phyloP scores from a whole-genome alignment of 2,113 vertebrate genomes.

The Gopherus evgoodei region DNA sequence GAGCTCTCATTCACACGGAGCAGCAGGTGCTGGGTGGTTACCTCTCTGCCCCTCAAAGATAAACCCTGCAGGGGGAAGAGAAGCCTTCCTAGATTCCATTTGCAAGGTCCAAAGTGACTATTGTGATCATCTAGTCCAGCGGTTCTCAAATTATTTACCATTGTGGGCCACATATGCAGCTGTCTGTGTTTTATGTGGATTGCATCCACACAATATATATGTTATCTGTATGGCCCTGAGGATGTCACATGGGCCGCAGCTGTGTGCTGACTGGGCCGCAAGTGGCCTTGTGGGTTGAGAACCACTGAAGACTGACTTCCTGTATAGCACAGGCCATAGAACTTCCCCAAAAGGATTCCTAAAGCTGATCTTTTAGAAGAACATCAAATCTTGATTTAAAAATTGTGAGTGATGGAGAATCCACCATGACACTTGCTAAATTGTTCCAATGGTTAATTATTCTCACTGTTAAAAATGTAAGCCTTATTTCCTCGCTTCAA shows the following conservation, averaged over 20 bases:
- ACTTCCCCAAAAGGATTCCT: neutral
- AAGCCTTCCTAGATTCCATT: neutral
- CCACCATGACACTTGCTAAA: neutral
- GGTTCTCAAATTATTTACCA: too few relatives aligned
- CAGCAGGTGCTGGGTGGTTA: neutral
- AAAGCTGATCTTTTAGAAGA: neutral
- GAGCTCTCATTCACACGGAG: neutral
- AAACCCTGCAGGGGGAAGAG: neutral
- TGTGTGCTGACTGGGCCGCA: too few relatives aligned
- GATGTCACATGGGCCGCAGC: too few relatives aligned
- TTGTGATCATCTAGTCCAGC: neutral
- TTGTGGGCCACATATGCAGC: too few relatives aligned
- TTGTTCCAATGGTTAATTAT: neutral
- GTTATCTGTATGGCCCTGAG: too few relatives aligned
- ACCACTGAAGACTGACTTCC: neutral
- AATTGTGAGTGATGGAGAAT: neutral
- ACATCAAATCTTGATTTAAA: neutral
- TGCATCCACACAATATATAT: too few relatives aligned
- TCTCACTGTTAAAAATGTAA: neutral
- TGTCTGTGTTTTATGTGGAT: too few relatives aligned
- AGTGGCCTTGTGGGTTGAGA: too few relatives aligned
- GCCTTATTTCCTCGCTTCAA: neutral
- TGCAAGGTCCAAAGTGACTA: neutral
- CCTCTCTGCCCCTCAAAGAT: neutral
- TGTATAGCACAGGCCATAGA: neutral